Base-by-base conservation (phyloP, 2,797 vertebrate genomes). In the Anabas testudineus region DNA sequence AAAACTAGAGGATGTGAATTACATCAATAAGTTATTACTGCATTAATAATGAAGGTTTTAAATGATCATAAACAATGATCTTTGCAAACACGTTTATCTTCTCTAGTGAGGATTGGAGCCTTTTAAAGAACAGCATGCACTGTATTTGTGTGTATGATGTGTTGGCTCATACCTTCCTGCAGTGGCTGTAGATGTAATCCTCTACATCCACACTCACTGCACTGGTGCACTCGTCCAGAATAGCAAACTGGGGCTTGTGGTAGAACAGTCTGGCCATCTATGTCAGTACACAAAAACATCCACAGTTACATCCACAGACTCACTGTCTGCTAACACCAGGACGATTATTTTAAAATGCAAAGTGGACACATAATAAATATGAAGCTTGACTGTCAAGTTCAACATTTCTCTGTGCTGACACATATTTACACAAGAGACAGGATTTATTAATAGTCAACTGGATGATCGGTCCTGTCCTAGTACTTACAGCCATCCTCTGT, bases 241-340 rank as follows among this genome's bases (percentile, higher is more conserved):
- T 99, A 67, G 98, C 97, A 92, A 99, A 99, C 92, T 99, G 98
- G 2, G 98, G 97, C 68, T 98, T 99, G 82, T 99, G 97, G 84
- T 99, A 99, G 91, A 99, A 99, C 5, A 99, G 88, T 61, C 98
- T 94, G 67, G 97, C 97, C 97, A 99, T 99, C 97, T 99, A 76
- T 14, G 86, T 76, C 13, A 7, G 78, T 4, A 64, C 45, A 86
- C 3, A 71, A 0, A 68, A 2, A 77, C 3, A 62, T 2, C n/a
- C n/a, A n/a, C n/a, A n/a, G n/a, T n/a, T n/a, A n/a, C n/a, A 1
- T 7, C 9, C 60, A 26, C 43, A n/a, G n/a, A n/a, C 5, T 48
- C 8, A 45, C 34, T 8, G 55, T n/a, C 1, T 46, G 8, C 14
- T 18, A 30, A 22, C 0, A 70, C 4, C 16, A 59, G 21, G 24